Conservation (phyloP, 2,888 invertebrate species). For the Cheilosia pagana region DNA sequence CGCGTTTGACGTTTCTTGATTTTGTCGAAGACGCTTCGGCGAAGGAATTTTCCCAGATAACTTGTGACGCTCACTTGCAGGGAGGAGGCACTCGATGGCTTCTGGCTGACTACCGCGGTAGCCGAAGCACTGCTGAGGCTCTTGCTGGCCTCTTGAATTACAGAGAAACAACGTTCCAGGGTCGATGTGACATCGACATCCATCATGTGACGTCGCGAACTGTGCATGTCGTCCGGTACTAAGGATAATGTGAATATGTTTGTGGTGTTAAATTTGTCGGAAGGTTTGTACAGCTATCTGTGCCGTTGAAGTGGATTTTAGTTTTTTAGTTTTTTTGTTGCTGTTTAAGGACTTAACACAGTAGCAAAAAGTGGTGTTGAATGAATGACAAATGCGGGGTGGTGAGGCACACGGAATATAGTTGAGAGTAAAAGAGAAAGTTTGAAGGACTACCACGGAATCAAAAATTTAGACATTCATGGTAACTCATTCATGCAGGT, state of each 20-base stretch:
- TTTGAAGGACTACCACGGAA: neutral
- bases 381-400: constrained; percentile 49
- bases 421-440: neutral
- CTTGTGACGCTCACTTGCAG: constrained; percentile 85
- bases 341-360: constrained; percentile 21
- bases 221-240: constrained; percentile 91
- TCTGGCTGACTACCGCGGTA: constrained; percentile 79
- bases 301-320: constrained; percentile 54
- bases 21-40: constrained; percentile 88
- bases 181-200: constrained; percentile 89
- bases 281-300: constrained; percentile 33
- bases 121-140: constrained; percentile 79
- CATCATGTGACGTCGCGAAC: constrained; percentile 89
- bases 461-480: neutral
- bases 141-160: constrained; percentile 86
- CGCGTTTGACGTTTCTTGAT: constrained; percentile 91
- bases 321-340: constrained; percentile 41
- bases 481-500: too few relatives aligned
- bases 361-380: constrained; percentile 1
- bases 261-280: constrained; percentile 32
- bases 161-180: constrained; percentile 90
- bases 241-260: constrained; percentile 74
- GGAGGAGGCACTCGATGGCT: constrained; percentile 86
- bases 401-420: neutral
- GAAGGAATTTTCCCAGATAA: constrained; percentile 90